phyloP scores from a whole-genome alignment of 2,888 invertebrate species.

The Micoletzkya japonica region DNA sequence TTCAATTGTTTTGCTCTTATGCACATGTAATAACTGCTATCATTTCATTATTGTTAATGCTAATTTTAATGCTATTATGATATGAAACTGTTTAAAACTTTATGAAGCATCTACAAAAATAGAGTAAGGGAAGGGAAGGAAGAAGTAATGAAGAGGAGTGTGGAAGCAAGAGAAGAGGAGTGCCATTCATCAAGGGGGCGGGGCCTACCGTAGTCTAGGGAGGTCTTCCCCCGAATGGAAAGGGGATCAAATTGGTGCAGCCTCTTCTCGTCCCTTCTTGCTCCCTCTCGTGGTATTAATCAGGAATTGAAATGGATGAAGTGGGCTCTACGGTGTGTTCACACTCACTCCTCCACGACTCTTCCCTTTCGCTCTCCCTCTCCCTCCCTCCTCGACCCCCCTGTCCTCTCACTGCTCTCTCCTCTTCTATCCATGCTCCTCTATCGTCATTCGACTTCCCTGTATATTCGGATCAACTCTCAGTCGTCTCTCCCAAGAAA shows the following conservation, averaged over 20 bases:
- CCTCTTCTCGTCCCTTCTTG: neutral
- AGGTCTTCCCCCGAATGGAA: slow-evolving; percentile 4
- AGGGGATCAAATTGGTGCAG: neutral
- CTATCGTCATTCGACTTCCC: slow-evolving; percentile 19
- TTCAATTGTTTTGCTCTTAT: too few relatives aligned
- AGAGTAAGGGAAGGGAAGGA: neutral
- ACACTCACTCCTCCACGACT: neutral
- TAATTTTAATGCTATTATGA: slow-evolving; percentile 9
- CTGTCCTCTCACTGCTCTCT: neutral
- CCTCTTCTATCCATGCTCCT: neutral
- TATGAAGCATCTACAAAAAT: neutral
- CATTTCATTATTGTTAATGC: too few relatives aligned
- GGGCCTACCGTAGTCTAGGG: neutral
- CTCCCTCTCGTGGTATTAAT: neutral
- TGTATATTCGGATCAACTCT: slow-evolving; percentile 17
- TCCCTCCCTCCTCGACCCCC: neutral
- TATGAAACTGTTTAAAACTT: neutral
- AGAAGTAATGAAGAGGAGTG: neutral
- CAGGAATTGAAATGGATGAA: neutral
- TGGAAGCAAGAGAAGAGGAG: neutral
- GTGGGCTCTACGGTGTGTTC: neutral
- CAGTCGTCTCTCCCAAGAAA: too few relatives aligned
- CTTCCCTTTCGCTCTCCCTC: slow-evolving; percentile 5
- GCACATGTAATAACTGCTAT: too few relatives aligned
- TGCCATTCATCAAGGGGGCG: slow-evolving; percentile 13